phyloP scores from a whole-genome alignment of 2,888 invertebrate genomes.

The Notodonta ziczac region DNA sequence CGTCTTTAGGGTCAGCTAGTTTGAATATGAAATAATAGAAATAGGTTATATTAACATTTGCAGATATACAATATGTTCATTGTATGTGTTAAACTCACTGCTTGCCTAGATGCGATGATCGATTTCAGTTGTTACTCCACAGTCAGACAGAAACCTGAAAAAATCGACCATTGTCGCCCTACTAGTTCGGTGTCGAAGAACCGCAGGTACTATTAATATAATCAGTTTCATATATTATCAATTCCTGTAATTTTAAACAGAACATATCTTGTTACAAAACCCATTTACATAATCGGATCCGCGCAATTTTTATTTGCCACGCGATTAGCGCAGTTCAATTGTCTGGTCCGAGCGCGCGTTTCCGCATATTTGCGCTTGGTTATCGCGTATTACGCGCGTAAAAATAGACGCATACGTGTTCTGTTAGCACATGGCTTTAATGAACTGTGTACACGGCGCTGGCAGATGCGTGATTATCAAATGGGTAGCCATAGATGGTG shows the following conservation, averaged over 20 bases:
- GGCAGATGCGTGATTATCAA: slow-evolving; percentile 5
- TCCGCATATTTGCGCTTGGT: slow-evolving; percentile 48
- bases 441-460: slow-evolving; percentile 18
- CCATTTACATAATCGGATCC: slow-evolving; percentile 19
- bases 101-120: no score
- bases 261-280: not conserved
- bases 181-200: no score
- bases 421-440: slow-evolving; percentile 15
- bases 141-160: no score
- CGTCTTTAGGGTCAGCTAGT: no score
- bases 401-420: slow-evolving; percentile 29
- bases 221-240: no score
- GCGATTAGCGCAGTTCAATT: slow-evolving; percentile 40
- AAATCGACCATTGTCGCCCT: no score
- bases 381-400: slow-evolving; percentile 42
- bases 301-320: slow-evolving; percentile 30
- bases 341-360: slow-evolving; percentile 29
- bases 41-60: no score
- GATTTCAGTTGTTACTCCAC: no score
- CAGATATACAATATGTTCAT: no score
- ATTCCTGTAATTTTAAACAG: not conserved
- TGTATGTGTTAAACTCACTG: no score
- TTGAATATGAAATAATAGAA: no score
- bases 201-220: no score
- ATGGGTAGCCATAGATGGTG: slow-evolving; percentile 2